These are phyloP conservation scores for Mohoua ochrocephala DNA, from an alignment of 2,113 vertebrate species.

Conservation along the genomic window DNA sequence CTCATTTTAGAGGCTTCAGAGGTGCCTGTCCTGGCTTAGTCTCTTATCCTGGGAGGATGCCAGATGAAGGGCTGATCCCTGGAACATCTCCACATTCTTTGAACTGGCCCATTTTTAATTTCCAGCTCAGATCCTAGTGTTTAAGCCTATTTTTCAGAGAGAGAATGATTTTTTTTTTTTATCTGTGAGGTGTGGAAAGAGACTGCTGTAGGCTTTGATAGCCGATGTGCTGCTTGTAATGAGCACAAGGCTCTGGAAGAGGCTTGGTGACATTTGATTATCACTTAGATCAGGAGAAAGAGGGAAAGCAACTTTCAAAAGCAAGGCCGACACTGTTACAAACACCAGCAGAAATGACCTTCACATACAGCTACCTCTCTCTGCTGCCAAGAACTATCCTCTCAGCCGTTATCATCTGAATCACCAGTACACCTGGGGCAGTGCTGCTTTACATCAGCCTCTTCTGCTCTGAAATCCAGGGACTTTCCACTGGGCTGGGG, in stretches of 20 bases:
- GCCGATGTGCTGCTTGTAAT: background rate
- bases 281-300: constrained; percentile 32
- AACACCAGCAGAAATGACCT: constrained; percentile 45
- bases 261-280: constrained; percentile 41
- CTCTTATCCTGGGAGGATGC: background rate
- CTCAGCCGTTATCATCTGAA: constrained; percentile 31
- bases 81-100: background rate
- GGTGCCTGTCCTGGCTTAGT: background rate
- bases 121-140: background rate
- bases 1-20: background rate
- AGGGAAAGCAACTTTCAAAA: constrained; percentile 40
- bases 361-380: constrained; percentile 37
- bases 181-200: background rate
- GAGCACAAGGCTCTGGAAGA: background rate
- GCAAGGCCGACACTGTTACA: constrained; percentile 21
- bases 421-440: constrained; percentile 18
- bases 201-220: background rate
- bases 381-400: constrained; percentile 40
- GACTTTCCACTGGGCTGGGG: background rate
- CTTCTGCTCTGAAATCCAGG: background rate
- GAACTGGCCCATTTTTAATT: background rate
- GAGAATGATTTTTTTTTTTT: background rate
- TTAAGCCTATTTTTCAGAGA: background rate
- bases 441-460: background rate
- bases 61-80: background rate